Conservation (phyloP, 2,797 vertebrate genomes). For the Acestrorhynchus altus region DNA sequence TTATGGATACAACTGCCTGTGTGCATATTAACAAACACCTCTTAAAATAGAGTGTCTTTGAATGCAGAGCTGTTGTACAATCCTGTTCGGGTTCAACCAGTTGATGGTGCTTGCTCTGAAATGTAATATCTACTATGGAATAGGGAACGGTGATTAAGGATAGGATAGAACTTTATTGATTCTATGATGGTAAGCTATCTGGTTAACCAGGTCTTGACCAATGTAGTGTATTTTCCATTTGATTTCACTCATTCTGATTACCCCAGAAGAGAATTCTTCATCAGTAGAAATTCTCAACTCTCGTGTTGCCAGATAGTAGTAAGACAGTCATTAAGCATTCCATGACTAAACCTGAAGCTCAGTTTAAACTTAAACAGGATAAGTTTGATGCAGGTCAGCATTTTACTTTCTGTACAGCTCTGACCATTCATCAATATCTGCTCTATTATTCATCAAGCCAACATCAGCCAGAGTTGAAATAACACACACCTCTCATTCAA, state of each 20-base stretch:
- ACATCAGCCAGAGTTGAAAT: not conserved
- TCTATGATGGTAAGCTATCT: no score
- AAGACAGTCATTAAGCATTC: no score
- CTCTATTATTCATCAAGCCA: not conserved
- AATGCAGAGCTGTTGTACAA: not conserved
- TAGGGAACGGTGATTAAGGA: not conserved
- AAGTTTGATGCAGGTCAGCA: not conserved
- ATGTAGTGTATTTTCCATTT: no score
- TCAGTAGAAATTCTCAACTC: no score
- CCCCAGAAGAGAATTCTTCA: not conserved
- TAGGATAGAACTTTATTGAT: no score
- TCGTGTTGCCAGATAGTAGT: no score
- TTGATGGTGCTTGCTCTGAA: slow-evolving; percentile 1
- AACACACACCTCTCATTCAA: not conserved
- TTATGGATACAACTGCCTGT: not conserved
- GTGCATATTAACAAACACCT: not conserved
- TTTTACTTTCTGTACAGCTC: not conserved
- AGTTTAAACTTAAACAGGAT: not conserved
- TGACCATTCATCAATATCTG: not conserved
- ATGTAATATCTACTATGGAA: not conserved
- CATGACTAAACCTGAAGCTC: not conserved
- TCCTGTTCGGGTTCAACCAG: not conserved
- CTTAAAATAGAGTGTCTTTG: not conserved
- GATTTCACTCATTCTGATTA: no score
- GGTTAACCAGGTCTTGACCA: no score